A percentile compares a stretch with the other conserved stretches of the same genome.
phyloP scores from a whole-genome alignment of 1,140 invertebrate species.

The Rhyacophila brunnea region DNA sequence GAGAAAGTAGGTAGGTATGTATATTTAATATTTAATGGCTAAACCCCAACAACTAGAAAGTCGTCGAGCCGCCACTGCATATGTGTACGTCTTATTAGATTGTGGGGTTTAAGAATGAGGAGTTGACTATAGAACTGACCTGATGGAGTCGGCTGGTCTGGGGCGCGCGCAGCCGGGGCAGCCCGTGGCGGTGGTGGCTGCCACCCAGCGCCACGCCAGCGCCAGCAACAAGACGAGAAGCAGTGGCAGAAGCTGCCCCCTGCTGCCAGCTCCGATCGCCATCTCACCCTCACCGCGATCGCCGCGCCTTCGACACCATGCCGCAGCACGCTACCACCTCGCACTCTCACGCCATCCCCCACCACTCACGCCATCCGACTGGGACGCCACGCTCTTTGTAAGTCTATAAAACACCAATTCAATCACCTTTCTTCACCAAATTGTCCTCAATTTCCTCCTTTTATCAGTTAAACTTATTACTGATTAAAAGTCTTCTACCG shows the following conservation, averaged over 20 bases:
- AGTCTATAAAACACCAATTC: no score
- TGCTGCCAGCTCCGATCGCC: slow-evolving; percentile 5
- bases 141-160: slow-evolving; percentile 33
- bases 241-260: slow-evolving; percentile 17
- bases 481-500: background rate
- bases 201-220: slow-evolving; percentile 5
- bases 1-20: no score
- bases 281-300: slow-evolving; percentile 4
- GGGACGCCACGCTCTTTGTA: no score
- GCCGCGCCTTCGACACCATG: background rate
- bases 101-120: background rate
- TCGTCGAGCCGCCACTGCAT: no score
- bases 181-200: slow-evolving; percentile 16
- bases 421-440: no score
- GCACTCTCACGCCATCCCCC: background rate
- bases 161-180: slow-evolving; percentile 31
- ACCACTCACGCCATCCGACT: background rate
- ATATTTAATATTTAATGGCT: no score
- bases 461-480: no score
- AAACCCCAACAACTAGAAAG: no score
- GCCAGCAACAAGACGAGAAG: slow-evolving; percentile 7
- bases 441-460: no score
- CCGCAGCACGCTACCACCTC: background rate
- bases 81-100: no score
- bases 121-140: slow-evolving; percentile 19